Evolutionary conservation across 2,888 invertebrate species (phyloP).

Genomic region (Phortica magna): DNA sequence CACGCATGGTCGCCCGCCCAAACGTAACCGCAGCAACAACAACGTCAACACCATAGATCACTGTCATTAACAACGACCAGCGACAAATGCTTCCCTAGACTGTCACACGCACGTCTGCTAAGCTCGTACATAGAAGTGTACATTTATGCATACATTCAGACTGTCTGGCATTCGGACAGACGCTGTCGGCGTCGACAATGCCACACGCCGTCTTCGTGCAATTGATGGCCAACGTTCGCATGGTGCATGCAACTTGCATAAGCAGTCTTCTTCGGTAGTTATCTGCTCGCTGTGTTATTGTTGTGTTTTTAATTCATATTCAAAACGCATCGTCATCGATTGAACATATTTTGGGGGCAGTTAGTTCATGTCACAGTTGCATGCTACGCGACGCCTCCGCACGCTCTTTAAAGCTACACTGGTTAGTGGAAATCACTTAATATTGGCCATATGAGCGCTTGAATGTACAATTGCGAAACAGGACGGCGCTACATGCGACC

Average conservation of each 20-base stretch:
- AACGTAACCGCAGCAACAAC: slow-evolving; percentile 5
- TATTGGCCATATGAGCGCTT: slow-evolving; percentile 46
- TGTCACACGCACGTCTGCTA: background rate
- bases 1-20: background rate
- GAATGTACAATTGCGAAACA: slow-evolving; percentile 43
- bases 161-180: background rate
- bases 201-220: slow-evolving; percentile 12
- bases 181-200: slow-evolving; percentile 4
- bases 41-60: slow-evolving; percentile 25
- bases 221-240: slow-evolving; percentile 1
- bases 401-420: slow-evolving; percentile 13
- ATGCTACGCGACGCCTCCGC: slow-evolving; percentile 20
- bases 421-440: slow-evolving; percentile 15
- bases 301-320: slow-evolving; percentile 63
- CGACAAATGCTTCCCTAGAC: background rate
- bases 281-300: slow-evolving; percentile 43
- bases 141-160: background rate
- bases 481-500: slow-evolving; percentile 39
- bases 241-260: background rate
- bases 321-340: slow-evolving; percentile 58
- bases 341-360: slow-evolving; percentile 36
- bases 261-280: slow-evolving; percentile 44
- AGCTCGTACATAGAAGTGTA: background rate
- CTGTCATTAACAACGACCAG: slow-evolving; percentile 24
- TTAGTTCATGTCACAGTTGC: slow-evolving; percentile 6